Evolutionary conservation across 2,113 vertebrate genomes (phyloP).

Genomic region (Bos taurus): ARS-UCD2.0 NC_037346.1:1302001-1302500

Average conservation of each 20-base stretch:
- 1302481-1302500: neutral
- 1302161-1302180: neutral
- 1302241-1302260: neutral
- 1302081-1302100: no score
- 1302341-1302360: neutral
- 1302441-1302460: neutral
- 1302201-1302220: neutral
- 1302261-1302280: neutral
- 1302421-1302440: neutral
- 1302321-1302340: neutral
- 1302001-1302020: no score
- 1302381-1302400: neutral
- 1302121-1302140: no score
- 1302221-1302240: neutral
- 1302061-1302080: no score
- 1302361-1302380: neutral
- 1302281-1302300: neutral
- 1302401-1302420: neutral
- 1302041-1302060: no score
- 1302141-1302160: neutral
- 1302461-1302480: neutral
- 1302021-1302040: no score
- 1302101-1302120: no score
- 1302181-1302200: neutral
- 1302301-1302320: neutral